phyloP scores from a whole-genome alignment of 2,797 vertebrate genomes.

The Enteromius trimaculatus region DNA sequence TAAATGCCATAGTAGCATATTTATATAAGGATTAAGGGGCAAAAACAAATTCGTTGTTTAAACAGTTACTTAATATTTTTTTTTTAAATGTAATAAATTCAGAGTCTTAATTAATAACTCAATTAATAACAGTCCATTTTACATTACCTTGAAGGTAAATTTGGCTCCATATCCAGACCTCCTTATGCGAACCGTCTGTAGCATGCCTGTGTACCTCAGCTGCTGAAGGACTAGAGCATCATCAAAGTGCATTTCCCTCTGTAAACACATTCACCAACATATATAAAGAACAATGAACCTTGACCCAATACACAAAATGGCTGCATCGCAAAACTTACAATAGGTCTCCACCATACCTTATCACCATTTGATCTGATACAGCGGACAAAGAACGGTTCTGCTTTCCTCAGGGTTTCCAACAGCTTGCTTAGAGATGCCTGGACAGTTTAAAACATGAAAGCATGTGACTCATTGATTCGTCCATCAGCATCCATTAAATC shows the following conservation, averaged over 20 bases:
- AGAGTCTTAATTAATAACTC: not conserved
- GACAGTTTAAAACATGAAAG: slow-evolving; percentile 21
- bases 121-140: not conserved
- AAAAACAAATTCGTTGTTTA: not conserved
- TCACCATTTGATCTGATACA: slow-evolving; percentile 91
- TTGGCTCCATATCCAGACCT: slow-evolving; percentile 91
- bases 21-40: not conserved
- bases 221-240: slow-evolving; percentile 88
- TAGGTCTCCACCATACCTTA: slow-evolving; percentile 78
- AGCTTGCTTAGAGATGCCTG: slow-evolving; percentile 89
- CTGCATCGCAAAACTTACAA: not conserved
- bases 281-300: slow-evolving; percentile 1
- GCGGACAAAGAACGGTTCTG: slow-evolving; percentile 92
- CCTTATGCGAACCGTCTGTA: slow-evolving; percentile 88
- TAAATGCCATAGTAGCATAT: not conserved
- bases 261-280: slow-evolving; percentile 54
- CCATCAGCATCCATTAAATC: slow-evolving; percentile 55
- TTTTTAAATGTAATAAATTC: not conserved
- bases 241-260: slow-evolving; percentile 91
- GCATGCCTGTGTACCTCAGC: slow-evolving; percentile 86
- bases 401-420: slow-evolving; percentile 83
- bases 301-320: not conserved
- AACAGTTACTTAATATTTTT: not conserved
- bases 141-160: slow-evolving; percentile 88
- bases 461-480: slow-evolving; percentile 45